These are phyloP conservation scores for Patella caerulea DNA, from an alignment of 2,888 invertebrate genomes.

Conservation along the genomic window DNA sequence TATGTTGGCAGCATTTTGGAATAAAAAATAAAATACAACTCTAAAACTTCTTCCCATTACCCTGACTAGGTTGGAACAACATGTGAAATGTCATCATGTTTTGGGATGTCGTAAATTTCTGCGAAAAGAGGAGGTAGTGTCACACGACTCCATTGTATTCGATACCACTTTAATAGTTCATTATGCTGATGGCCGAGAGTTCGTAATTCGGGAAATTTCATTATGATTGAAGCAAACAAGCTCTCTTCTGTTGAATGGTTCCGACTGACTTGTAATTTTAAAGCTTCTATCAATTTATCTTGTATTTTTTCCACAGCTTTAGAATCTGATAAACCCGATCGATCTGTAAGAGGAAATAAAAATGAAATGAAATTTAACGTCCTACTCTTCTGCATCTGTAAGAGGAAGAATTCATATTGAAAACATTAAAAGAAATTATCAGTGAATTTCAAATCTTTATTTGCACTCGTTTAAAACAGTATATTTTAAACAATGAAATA, in stretches of 20 bases:
- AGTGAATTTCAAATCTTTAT: no score
- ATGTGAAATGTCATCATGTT: constrained; percentile 47
- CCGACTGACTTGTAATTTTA: constrained; percentile 81
- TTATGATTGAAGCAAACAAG: constrained; percentile 75
- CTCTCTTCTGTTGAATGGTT: constrained; percentile 78
- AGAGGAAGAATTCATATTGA: no score
- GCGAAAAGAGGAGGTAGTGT: constrained; percentile 91
- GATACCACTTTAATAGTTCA: constrained; percentile 86
- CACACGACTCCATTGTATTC: constrained; percentile 82
- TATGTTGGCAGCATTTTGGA: no score
- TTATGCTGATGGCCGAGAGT: constrained; percentile 87
- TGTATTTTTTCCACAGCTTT: constrained; percentile 85
- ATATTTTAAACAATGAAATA: no score
- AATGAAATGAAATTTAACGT: no score
- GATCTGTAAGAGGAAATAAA: constrained; percentile 75
- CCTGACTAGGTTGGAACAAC: background rate
- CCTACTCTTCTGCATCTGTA: no score
- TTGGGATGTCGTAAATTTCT: constrained; percentile 92
- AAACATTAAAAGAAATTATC: no score
- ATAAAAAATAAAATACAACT: no score
- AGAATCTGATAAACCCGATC: constrained; percentile 84
- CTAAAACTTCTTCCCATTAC: no score
- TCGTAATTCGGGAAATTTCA: constrained; percentile 83
- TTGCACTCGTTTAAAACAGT: no score
- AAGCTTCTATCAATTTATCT: constrained; percentile 88